Percentiles rank a stretch among this genome's conserved stretches.
Conservation (phyloP, 1,140 invertebrate species). For the Cydia pomonella region DNA sequence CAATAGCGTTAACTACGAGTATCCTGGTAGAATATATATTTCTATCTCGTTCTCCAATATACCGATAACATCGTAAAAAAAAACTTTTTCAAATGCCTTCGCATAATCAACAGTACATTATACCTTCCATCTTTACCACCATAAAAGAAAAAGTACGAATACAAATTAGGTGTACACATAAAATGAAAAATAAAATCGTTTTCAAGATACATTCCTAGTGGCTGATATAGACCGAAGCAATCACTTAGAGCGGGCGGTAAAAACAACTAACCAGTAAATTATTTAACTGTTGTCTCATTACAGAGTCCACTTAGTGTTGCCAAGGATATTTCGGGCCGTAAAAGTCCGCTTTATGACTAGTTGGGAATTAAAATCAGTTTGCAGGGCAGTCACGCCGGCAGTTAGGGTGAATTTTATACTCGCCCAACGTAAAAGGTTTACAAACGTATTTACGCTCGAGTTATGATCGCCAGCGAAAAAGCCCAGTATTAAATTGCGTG, state of each 20-base stretch:
- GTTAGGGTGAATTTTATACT: slow-evolving; percentile 20
- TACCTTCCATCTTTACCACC: too few species aligned
- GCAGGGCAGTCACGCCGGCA: slow-evolving; percentile 10
- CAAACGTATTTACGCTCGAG: background rate
- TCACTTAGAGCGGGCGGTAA: slow-evolving; percentile 42
- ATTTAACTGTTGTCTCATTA: slow-evolving; percentile 44
- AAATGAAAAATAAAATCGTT: background rate
- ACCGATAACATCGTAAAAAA: too few species aligned
- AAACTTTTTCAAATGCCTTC: too few species aligned
- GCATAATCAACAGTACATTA: too few species aligned
- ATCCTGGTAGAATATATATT: background rate
- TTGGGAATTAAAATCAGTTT: slow-evolving; percentile 29
- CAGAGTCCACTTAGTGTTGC: slow-evolving; percentile 37
- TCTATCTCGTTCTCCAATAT: too few species aligned
- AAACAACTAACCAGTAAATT: slow-evolving; percentile 40
- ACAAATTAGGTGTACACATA: background rate
- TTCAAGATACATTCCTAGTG: slow-evolving; percentile 1
- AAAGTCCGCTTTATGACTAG: slow-evolving; percentile 21
- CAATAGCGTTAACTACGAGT: background rate
- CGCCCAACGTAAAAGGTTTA: background rate
- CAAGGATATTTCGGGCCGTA: slow-evolving; percentile 20
- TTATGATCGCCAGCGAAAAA: slow-evolving; percentile 1
- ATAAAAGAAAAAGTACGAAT: background rate
- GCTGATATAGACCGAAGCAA: slow-evolving; percentile 36
- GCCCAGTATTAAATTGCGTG: slow-evolving; percentile 14